These are phyloP conservation scores for Planiliza haematocheilus DNA, from an alignment of 2,113 vertebrate genomes.

Conservation along the genomic window DNA sequence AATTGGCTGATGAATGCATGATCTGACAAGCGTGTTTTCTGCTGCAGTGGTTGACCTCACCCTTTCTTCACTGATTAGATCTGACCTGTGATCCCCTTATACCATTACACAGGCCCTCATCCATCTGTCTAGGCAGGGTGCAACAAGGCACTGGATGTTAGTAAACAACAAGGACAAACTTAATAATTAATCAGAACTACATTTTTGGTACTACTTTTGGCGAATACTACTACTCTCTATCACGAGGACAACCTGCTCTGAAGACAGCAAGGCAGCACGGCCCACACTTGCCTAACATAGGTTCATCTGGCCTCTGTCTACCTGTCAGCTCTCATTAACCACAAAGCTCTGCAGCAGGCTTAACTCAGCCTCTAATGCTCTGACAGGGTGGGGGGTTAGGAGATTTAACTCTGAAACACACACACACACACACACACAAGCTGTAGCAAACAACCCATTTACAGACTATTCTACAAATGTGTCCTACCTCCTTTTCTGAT, in stretches of 20 bases:
- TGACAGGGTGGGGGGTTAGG: conserved; percentile 42
- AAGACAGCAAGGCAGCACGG: conserved; percentile 4
- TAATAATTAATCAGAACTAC: not conserved
- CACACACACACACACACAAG: conserved; percentile 40
- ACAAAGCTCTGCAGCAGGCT: conserved; percentile 71
- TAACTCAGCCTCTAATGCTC: conserved; percentile 69
- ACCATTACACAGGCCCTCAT: conserved; percentile 32
- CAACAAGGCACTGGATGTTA: not conserved
- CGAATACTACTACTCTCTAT: not conserved
- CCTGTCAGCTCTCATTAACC: conserved; percentile 73
- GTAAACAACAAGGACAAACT: conserved; percentile 9
- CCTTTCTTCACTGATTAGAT: conserved; percentile 48
- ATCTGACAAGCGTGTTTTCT: not conserved
- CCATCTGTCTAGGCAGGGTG: conserved; percentile 53
- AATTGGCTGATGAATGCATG: not conserved
- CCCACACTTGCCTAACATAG: conserved; percentile 17
- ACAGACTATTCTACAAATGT: conserved; percentile 15
- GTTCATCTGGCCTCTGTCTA: conserved; percentile 44
- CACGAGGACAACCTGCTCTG: not conserved
- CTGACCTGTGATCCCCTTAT: conserved; percentile 68
- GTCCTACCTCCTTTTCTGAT: conserved; percentile 75
- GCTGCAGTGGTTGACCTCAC: conserved; percentile 13
- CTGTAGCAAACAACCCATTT: conserved; percentile 35
- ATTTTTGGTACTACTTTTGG: conserved; percentile 5
- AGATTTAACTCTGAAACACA: conserved; percentile 63